These are phyloP conservation scores for Anoplopoma fimbria DNA, from an alignment of 2,113 vertebrate genomes.

Conservation along the genomic window DNA sequence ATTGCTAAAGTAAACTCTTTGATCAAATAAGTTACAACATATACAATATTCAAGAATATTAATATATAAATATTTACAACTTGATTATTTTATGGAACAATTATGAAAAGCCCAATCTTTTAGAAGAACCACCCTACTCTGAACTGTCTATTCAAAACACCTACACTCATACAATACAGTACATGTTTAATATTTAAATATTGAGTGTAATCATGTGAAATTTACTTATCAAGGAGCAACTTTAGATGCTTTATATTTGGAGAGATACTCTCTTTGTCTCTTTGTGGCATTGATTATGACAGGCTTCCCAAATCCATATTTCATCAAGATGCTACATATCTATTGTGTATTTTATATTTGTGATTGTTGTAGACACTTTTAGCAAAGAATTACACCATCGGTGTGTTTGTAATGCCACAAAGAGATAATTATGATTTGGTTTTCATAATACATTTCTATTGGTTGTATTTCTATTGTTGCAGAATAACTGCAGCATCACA, in stretches of 20 bases:
- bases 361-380: not conserved
- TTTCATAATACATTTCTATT: slow-evolving; percentile 34
- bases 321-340: slow-evolving; percentile 22
- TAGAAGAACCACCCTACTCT: not conserved
- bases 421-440: slow-evolving; percentile 23
- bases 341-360: slow-evolving; percentile 6
- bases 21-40: not conserved
- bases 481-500: slow-evolving; percentile 11
- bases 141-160: not conserved
- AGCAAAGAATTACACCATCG: not conserved
- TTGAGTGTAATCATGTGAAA: slow-evolving; percentile 30
- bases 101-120: not conserved
- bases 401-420: slow-evolving; percentile 22
- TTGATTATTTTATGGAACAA: not conserved
- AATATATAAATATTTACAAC: not conserved
- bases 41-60: not conserved
- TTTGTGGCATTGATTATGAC: slow-evolving; percentile 8
- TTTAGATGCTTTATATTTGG: slow-evolving; percentile 18
- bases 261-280: not conserved
- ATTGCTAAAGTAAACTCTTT: not conserved
- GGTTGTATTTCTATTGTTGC: slow-evolving; percentile 2
- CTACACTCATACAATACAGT: slow-evolving; percentile 1
- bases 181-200: slow-evolving; percentile 14
- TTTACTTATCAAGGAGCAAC: slow-evolving; percentile 32
- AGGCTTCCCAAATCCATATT: slow-evolving; percentile 19